Conservation (phyloP, 2,797 vertebrate genomes). For the Mergus octosetaceus region DNA sequence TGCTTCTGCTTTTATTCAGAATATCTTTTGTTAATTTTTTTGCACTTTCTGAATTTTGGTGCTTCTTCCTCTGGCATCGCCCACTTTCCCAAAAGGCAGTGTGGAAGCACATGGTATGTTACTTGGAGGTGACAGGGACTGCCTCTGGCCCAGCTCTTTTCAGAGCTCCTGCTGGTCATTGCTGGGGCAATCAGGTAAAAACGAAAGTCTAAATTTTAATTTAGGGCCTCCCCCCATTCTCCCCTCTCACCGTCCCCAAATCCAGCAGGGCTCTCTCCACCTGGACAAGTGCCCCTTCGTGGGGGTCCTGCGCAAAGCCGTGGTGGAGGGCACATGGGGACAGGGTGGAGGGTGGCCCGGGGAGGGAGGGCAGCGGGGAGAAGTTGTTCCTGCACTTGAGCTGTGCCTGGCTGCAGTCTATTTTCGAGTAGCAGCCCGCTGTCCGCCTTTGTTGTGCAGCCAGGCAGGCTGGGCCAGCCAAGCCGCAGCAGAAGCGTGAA, state of each 20-base stretch:
- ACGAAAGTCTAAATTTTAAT: not conserved
- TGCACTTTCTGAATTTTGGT: not conserved
- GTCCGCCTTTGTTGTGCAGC: not conserved
- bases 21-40: not conserved
- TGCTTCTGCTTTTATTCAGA: not conserved
- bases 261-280: too few species aligned
- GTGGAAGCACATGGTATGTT: not conserved
- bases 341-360: too few species aligned
- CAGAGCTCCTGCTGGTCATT: not conserved
- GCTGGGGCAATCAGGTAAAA: not conserved
- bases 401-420: too few species aligned
- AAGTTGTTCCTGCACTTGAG: accelerated
- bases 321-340: too few species aligned
- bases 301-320: too few species aligned
- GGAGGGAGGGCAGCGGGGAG: accelerated
- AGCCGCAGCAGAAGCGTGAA: accelerated
- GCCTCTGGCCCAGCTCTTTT: not conserved
- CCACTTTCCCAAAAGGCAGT: not conserved
- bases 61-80: not conserved
- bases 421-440: not conserved
- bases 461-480: accelerated
- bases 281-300: too few species aligned
- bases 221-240: too few species aligned
- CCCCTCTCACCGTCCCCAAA: too few species aligned
- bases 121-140: not conserved